These are phyloP conservation scores for Barbus barbus DNA, from an alignment of 2,113 vertebrate genomes.

Conservation along the genomic window DNA sequence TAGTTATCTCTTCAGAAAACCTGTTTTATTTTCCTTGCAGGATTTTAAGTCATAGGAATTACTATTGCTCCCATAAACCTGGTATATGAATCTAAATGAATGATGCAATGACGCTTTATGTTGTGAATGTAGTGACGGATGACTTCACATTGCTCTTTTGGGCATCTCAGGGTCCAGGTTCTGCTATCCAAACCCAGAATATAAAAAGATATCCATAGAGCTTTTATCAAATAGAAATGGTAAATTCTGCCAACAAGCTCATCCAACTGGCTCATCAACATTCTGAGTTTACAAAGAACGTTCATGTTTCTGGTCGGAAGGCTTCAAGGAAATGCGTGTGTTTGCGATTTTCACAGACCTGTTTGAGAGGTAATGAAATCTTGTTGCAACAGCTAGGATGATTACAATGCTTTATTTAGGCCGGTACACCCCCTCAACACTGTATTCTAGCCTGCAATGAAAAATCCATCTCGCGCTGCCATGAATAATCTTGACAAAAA, in stretches of 20 bases:
- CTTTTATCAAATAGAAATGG: not conserved
- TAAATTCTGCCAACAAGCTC: constrained; percentile 7
- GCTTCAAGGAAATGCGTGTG: constrained; percentile 26
- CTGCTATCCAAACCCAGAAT: not conserved
- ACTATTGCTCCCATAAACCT: not conserved
- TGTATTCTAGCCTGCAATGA: constrained; percentile 19
- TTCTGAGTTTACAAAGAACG: not conserved
- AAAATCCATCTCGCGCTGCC: constrained; percentile 13
- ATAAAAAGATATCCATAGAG: not conserved
- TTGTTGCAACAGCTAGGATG: constrained; percentile 31
- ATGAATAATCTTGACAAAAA: constrained; percentile 36
- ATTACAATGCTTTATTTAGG: constrained; percentile 46
- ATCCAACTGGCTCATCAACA: constrained; percentile 12
- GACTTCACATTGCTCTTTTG: not conserved
- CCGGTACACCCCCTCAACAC: not conserved
- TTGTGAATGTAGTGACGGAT: not conserved
- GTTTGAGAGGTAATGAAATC: constrained; percentile 31
- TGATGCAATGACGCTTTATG: not conserved
- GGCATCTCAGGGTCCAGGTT: not conserved
- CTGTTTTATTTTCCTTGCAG: not conserved
- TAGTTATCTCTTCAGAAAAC: not conserved
- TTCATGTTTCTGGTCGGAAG: not conserved
- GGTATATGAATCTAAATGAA: not conserved
- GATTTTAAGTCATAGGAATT: not conserved
- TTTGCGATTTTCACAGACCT: constrained; percentile 26